Evolutionary conservation across 2,888 invertebrate genomes (phyloP).

Genomic region (Rhagonycha lutea): DNA sequence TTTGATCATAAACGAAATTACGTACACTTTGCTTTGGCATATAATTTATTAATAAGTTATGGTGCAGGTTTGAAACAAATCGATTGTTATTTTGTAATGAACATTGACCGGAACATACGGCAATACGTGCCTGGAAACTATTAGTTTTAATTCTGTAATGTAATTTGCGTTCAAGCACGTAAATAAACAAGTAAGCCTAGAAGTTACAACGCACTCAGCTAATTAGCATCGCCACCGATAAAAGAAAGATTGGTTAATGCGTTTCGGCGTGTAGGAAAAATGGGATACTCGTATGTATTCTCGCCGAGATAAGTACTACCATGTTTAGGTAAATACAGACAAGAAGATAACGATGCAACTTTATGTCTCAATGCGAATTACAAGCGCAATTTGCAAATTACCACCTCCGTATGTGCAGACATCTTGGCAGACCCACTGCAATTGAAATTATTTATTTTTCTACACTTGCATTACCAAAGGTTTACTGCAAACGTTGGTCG

Average conservation of each 20-base stretch:
- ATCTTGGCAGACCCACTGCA: not conserved
- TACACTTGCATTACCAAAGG: not conserved
- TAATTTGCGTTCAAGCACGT: conserved; percentile 20
- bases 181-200: conserved; percentile 15
- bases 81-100: conserved; percentile 14
- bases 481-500: not conserved
- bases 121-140: conserved; percentile 17
- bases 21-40: not conserved
- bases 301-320: conserved; percentile 8
- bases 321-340: conserved; percentile 6
- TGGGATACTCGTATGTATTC: conserved; percentile 2
- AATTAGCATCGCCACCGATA: conserved; percentile 22
- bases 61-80: conserved; percentile 10
- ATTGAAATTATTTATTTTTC: not conserved
- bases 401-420: not conserved
- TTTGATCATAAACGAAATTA: not conserved
- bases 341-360: conserved; percentile 16
- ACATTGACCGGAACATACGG: conserved; percentile 7
- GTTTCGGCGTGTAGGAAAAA: not conserved
- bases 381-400: conserved; percentile 8
- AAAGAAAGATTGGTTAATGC: conserved; percentile 5
- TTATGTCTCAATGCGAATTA: conserved; percentile 14
- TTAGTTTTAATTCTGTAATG: conserved; percentile 17
- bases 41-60: conserved; percentile 2
- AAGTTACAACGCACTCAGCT: conserved; percentile 21